Conservation (phyloP, 2,797 vertebrate genomes). For the Paratrypauchen microcephalus region DNA sequence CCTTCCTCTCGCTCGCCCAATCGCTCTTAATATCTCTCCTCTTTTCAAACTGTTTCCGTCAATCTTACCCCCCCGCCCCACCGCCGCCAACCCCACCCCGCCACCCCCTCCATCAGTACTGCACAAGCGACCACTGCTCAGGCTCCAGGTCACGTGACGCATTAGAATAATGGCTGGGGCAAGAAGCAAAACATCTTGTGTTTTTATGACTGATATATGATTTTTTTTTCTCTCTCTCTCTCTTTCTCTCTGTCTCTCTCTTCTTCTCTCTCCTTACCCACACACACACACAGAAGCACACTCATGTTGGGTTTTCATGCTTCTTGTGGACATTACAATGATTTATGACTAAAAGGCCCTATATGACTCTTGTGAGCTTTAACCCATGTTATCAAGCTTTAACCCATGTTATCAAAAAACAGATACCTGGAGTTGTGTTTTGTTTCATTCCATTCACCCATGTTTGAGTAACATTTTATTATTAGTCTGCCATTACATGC, state of each 20-base stretch:
- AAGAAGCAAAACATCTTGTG: slow-evolving; percentile 80
- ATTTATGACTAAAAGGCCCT: too few species aligned
- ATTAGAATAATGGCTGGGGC: slow-evolving; percentile 94
- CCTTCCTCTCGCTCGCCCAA: slow-evolving; percentile 62
- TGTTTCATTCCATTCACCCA: too few species aligned
- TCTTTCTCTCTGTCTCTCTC: too few species aligned
- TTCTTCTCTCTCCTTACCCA: not conserved
- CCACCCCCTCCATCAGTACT: slow-evolving; percentile 40
- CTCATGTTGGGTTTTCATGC: too few species aligned
- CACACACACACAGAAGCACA: not conserved
- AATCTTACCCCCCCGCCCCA: slow-evolving; percentile 36
- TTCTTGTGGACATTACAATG: too few species aligned
- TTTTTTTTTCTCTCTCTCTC: slow-evolving; percentile 15
- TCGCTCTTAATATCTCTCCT: slow-evolving; percentile 81
- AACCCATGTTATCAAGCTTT: too few species aligned
- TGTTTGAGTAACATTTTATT: too few species aligned
- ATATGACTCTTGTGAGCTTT: too few species aligned
- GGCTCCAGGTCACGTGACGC: slow-evolving; percentile 84
- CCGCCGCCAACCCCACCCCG: slow-evolving; percentile 20
- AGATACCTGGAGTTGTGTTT: too few species aligned
- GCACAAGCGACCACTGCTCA: slow-evolving; percentile 56
- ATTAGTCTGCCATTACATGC: too few species aligned
- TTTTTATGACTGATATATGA: slow-evolving; percentile 82
- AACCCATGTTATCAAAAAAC: too few species aligned
- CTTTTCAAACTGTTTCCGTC: slow-evolving; percentile 73